These are phyloP conservation scores for Eidolon helvum DNA, from an alignment of 2,113 vertebrate species.

Conservation along the genomic window DNA sequence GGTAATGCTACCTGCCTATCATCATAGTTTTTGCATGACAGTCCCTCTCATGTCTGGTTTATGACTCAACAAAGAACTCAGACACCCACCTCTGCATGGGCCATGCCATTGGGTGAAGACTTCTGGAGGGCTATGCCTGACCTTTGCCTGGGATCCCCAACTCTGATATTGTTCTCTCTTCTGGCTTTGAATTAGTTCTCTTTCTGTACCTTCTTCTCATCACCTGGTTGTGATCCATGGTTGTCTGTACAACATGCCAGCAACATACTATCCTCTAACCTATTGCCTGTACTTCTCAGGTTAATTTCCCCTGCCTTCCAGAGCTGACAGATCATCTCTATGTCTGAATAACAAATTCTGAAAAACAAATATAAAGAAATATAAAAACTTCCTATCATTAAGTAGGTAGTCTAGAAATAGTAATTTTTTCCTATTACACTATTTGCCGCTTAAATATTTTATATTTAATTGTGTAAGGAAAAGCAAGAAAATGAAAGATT, in stretches of 20 bases:
- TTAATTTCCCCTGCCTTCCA: not conserved
- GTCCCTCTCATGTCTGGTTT: not conserved
- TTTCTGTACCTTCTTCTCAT: not conserved
- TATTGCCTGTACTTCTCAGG: not conserved
- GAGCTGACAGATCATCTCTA: not conserved
- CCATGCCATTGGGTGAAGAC: not conserved
- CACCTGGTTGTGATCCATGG: not conserved
- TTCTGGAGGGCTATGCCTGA: not conserved
- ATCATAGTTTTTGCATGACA: not conserved
- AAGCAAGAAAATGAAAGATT: not conserved
- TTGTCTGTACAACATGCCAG: not conserved
- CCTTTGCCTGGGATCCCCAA: not conserved
- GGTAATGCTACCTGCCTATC: not conserved
- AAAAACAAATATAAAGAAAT: not conserved
- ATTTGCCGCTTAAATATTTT: not conserved
- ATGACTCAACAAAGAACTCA: not conserved
- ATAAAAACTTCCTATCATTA: not conserved
- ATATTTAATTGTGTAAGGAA: constrained; percentile 14
- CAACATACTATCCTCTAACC: not conserved
- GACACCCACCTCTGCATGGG: not conserved
- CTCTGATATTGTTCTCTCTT: not conserved
- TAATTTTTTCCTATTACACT: not conserved
- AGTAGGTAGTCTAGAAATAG: not conserved
- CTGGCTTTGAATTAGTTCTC: not conserved
- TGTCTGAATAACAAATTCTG: not conserved